phyloP scores from a whole-genome alignment of 2,113 vertebrate species.

The Myiopsitta monachus region DNA sequence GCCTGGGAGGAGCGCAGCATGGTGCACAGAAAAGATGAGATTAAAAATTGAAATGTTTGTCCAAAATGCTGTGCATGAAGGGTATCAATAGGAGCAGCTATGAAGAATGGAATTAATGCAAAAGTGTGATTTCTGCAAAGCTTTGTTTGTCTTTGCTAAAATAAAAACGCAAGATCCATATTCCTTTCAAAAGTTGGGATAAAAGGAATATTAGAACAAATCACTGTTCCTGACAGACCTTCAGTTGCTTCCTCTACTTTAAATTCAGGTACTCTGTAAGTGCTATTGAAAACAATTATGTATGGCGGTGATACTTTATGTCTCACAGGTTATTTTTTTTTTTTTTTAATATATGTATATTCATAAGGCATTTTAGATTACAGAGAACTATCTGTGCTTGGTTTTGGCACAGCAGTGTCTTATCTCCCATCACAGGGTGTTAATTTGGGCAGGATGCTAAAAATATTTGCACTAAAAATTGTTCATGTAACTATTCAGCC shows the following conservation, averaged over 20 bases:
- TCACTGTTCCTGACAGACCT: not conserved
- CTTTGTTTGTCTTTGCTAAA: not conserved
- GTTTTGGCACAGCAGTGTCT: not conserved
- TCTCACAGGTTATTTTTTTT: not conserved
- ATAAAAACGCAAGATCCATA: not conserved
- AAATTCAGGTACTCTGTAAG: constrained; percentile 4
- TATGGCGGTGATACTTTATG: constrained; percentile 10
- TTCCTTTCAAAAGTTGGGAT: not conserved
- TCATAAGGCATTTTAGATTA: not conserved
- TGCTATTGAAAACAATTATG: constrained; percentile 29
- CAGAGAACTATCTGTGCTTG: not conserved
- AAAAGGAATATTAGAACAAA: not conserved
- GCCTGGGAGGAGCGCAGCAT: constrained; percentile 1
- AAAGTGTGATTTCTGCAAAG: not conserved
- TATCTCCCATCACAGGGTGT: not conserved
- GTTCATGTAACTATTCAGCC: not conserved
- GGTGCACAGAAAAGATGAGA: constrained; percentile 8
- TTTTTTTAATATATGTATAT: not conserved
- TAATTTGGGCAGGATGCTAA: not conserved
- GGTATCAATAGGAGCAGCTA: constrained; percentile 35
- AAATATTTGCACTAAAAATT: constrained; percentile 26
- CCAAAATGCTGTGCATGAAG: constrained; percentile 11
- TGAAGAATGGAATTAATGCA: constrained; percentile 45
- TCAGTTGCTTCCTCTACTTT: not conserved
- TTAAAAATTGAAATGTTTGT: constrained; percentile 63